phyloP scores from a whole-genome alignment of 2,888 invertebrate genomes.

The Glomeris marginata region DNA sequence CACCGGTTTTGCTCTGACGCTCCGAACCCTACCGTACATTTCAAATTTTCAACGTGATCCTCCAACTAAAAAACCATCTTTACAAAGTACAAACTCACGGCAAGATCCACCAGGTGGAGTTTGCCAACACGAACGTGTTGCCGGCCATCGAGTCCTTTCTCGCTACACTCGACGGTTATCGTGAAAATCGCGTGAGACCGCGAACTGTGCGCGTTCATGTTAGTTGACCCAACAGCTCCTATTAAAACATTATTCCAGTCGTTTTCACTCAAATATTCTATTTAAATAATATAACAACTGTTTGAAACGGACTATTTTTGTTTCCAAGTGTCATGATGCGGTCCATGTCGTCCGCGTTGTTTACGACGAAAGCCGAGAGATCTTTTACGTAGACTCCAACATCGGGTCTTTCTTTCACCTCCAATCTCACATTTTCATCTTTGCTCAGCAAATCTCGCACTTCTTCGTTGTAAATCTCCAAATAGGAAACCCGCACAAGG shows the following conservation, averaged over 20 bases:
- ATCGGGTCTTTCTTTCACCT: conserved; percentile 90
- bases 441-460: conserved; percentile 85
- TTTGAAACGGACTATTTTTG: conserved; percentile 56
- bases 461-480: conserved; percentile 99
- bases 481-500: conserved; percentile 88
- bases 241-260: conserved; percentile 9
- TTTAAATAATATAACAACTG: neutral
- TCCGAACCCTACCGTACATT: conserved; percentile 65
- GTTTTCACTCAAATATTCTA: neutral
- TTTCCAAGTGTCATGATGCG: conserved; percentile 92
- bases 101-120: conserved; percentile 91
- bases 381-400: conserved; percentile 98
- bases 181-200: conserved; percentile 97
- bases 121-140: conserved; percentile 90
- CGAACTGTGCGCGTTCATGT: conserved; percentile 95
- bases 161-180: conserved; percentile 91
- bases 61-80: neutral
- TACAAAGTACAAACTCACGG: conserved; percentile 42
- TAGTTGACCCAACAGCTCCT: conserved; percentile 73
- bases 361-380: conserved; percentile 91
- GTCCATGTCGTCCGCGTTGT: conserved; percentile 88
- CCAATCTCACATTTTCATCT: conserved; percentile 65
- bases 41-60: neutral
- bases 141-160: conserved; percentile 60
- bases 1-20: conserved; percentile 91